phyloP scores from a whole-genome alignment of 2,797 vertebrate genomes.

The Varecia variegata region DNA sequence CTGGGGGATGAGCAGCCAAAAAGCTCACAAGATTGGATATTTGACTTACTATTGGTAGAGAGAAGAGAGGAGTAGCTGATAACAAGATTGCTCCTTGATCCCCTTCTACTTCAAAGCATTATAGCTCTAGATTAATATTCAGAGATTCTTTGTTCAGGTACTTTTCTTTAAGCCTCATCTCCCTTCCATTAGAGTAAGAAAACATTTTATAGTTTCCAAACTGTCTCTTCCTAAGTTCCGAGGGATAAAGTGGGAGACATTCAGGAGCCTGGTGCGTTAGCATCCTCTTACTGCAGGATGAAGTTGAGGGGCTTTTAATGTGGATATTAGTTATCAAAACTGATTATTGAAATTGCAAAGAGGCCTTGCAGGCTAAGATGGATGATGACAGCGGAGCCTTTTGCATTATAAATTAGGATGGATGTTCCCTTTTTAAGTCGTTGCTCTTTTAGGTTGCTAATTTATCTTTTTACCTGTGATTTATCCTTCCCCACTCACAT shows the following conservation, averaged over 20 bases:
- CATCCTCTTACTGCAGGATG: background rate
- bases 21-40: background rate
- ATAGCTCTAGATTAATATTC: background rate
- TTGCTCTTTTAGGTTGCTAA: constrained; percentile 37
- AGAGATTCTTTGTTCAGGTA: background rate
- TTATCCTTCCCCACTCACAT: constrained; percentile 21
- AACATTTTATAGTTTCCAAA: constrained; percentile 21
- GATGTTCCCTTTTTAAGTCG: background rate
- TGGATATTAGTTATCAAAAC: constrained; percentile 36
- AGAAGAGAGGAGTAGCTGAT: background rate
- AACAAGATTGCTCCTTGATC: background rate
- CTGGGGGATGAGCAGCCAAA: background rate
- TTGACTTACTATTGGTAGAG: background rate
- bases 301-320: constrained; percentile 31
- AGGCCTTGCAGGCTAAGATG: background rate
- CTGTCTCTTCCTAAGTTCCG: background rate
- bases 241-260: constrained; percentile 18
- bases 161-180: background rate
- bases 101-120: background rate
- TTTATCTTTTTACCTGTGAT: constrained; percentile 39
- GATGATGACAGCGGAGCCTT: background rate
- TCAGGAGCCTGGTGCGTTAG: constrained; percentile 35
- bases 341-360: background rate
- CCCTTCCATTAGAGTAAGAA: background rate
- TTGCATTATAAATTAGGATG: constrained; percentile 42